A percentile compares a stretch with the other conserved stretches of the same genome.
phyloP scores from a whole-genome alignment of 1,140 invertebrate species.

The Pachyrhynchus sulphureomaculatus region DNA sequence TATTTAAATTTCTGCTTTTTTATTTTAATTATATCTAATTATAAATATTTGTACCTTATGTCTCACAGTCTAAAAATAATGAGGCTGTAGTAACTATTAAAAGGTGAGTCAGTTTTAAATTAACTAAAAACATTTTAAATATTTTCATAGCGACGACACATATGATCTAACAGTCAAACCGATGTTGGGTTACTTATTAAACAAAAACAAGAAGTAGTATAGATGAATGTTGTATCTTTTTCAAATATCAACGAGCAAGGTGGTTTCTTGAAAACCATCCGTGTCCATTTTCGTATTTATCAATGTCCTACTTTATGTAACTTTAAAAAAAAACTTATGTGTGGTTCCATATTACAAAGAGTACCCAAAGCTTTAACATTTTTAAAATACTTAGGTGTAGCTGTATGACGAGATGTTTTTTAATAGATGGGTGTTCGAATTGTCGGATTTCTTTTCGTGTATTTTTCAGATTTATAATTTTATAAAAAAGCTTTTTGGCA shows the following conservation, averaged over 20 bases:
- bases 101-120: too few relatives aligned
- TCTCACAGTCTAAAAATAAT: too few relatives aligned
- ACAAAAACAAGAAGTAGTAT: constrained; percentile 22
- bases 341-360: constrained; percentile 31
- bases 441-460: constrained; percentile 5
- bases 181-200: background rate
- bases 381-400: constrained; percentile 30
- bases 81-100: too few relatives aligned
- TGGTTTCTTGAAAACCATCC: background rate
- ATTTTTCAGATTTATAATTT: too few relatives aligned
- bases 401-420: constrained; percentile 23
- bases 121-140: too few relatives aligned
- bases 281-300: constrained; percentile 29
- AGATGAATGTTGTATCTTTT: constrained; percentile 47
- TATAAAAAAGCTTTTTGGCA: too few relatives aligned
- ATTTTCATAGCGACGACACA: too few relatives aligned
- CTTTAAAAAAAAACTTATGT: constrained; percentile 24
- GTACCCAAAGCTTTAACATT: constrained; percentile 32
- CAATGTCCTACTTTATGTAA: constrained; percentile 21
- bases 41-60: too few relatives aligned
- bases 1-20: too few relatives aligned
- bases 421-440: constrained; percentile 19
- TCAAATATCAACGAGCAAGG: constrained; percentile 46
- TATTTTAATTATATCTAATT: too few relatives aligned
- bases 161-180: too few relatives aligned